Conservation (phyloP, 2,888 invertebrate genomes). For the Alentia gelatinosa region DNA sequence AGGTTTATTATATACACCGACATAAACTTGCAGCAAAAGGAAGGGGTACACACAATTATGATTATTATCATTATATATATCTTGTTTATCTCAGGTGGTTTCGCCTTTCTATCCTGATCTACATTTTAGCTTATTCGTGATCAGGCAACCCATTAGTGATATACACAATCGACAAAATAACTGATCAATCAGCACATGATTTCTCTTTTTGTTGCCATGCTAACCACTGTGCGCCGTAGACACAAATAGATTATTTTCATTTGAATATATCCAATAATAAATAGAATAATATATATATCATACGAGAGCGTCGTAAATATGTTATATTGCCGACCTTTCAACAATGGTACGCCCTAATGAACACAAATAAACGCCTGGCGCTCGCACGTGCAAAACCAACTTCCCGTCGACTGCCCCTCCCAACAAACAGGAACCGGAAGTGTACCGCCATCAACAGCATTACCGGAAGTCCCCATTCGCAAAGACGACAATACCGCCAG, state of each 20-base stretch:
- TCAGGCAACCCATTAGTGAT: neutral
- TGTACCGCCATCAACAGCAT: neutral
- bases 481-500: neutral
- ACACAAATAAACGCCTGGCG: neutral
- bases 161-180: neutral
- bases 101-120: neutral
- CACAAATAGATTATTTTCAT: neutral
- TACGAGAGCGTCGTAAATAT: neutral
- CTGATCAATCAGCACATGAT: neutral
- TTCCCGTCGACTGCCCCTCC: neutral
- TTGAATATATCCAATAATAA: neutral
- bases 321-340: neutral
- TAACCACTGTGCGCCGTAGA: neutral
- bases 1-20: slow-evolving; percentile 15
- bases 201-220: neutral
- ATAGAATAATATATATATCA: neutral
- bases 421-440: neutral
- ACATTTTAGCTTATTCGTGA: neutral
- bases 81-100: too few relatives aligned
- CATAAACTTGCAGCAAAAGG: neutral
- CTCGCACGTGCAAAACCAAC: neutral
- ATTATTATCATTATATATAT: neutral
- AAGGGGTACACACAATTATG: slow-evolving; percentile 6
- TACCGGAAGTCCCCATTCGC: neutral
- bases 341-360: neutral